Percentiles rank a stretch among this genome's conserved stretches.
These are phyloP conservation scores for Rhizomys pruinosus DNA, from an alignment of 2,113 vertebrate genomes.

Conservation along the genomic window DNA sequence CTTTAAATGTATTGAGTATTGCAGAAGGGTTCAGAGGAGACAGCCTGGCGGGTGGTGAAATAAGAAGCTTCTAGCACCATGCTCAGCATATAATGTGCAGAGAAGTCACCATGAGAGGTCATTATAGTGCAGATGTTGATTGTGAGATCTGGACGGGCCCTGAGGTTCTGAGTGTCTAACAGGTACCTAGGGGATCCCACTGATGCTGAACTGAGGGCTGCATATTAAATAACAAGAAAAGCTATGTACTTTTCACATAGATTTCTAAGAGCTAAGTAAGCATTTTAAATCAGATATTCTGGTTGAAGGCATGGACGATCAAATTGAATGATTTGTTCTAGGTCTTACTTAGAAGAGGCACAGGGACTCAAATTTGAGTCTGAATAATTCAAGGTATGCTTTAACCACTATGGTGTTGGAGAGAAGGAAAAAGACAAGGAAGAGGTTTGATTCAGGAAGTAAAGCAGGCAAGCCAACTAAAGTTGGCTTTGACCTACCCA, in stretches of 20 bases:
- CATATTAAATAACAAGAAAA: neutral
- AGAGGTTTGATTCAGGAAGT: neutral
- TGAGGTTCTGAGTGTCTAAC: neutral
- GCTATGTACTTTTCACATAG: neutral
- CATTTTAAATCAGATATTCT: neutral
- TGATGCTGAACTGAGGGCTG: neutral
- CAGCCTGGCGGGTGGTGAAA: neutral
- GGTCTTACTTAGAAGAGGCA: neutral
- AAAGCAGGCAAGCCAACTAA: neutral
- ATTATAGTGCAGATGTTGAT: neutral
- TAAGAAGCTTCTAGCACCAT: neutral
- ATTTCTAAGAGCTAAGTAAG: neutral
- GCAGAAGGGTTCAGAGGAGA: neutral
- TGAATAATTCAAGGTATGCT: neutral
- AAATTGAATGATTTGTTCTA: conserved; percentile 16
- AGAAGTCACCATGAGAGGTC: neutral
- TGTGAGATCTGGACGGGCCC: neutral
- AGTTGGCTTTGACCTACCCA: neutral
- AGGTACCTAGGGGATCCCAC: neutral
- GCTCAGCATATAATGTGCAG: neutral
- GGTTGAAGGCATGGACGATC: neutral
- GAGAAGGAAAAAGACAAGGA: neutral
- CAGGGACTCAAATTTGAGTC: neutral
- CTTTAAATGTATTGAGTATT: neutral
- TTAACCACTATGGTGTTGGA: neutral